Evolutionary conservation across 2,797 vertebrate species (phyloP), one percentile per base, ranked within the genome.

Genomic region (Enoplosus armatus): DNA sequence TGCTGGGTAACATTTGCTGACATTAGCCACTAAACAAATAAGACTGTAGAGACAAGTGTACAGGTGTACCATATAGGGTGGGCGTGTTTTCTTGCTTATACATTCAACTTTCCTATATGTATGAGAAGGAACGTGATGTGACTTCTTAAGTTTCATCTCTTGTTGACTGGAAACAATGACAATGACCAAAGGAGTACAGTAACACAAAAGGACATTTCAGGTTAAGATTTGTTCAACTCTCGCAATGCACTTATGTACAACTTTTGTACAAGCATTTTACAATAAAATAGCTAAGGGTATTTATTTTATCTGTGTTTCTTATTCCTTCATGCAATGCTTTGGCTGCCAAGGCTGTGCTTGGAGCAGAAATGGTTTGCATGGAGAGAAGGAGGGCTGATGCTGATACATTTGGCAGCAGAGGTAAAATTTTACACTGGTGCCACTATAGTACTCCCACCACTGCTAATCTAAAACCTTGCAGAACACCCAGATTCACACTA

Each of bases 381-480:
- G 29, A 75, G 37, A 56, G n/a, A 69, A 8, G 58, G 56, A 67
- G 64, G 33, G 53, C 55, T 80, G 60, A 50, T 69, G 62, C 24
- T 59, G 72, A 83, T 47, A 53, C 48, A 73, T 75, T 80, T 80
- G 75, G 78, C 73, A 77, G 54, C 2, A 0, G 61, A 66, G 33
- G 59, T 66, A 53, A 80, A 58, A 74, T 77, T 80, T 83, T 67
- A 75, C 48, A 77, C 45, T 66, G 39, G 59, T 66, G 55, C 10
- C 66, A 75, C 77, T 66, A 51, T 41, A 78, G 29, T 45, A 68
- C 79, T 79, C 79, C 78, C 72, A 79, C 71, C 61, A 31, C 53
- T 75, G 60, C 75, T 68, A 79, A 85, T 83, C 75, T 77, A 61
- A 78, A 73, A 69, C 73, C 61, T 54, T 69, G 50, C 61, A 79